Base-by-base conservation (phyloP, 2,888 invertebrate species). In the Dolomedes plantarius region DNA sequence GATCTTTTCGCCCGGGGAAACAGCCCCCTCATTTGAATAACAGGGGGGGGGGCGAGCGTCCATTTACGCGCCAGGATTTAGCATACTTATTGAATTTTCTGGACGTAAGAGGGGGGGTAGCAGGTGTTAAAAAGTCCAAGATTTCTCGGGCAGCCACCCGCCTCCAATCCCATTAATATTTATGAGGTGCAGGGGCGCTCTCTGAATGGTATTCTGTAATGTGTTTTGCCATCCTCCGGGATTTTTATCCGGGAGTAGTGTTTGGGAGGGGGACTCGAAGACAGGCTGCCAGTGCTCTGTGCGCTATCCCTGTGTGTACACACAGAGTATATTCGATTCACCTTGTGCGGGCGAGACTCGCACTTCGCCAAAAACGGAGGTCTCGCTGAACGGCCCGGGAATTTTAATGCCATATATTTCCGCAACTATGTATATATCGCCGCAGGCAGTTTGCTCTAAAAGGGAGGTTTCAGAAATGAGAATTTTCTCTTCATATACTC, bases 41-140 rank as follows among this genome's bases (percentile, higher is more conserved):
- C 19, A 56, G 23, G 56, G 41, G 41, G n/a, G n/a, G n/a, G n/a
- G n/a, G 9, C 56, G 56, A 56, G 16, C 13, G 56, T 56, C 56
- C 56, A 23, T 56, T 56, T 56, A 23, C 56, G 3, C 23, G 3
- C 19, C 3, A 19, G 56, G 23, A 56, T 56, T 56, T 56, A 56
- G 56, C 56, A 56, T 56, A 56, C 56, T 56, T 56, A 56, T 56
- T 56, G 56, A 56, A 56, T 56, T 56, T 56, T 56, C 56, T 56
- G 56, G 56, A 56, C 56, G 56, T 23, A 56, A 3, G 56, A 56
- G 46, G 56, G n/a, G 56, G 56, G 56, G 56, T 56, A 56, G 56
- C 56, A 56, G 56, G 56, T 56, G 56, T 56, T 56, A 56, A 56
- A 56, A 56, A 56, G 56, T 56, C 56, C 56, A 56, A 23, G 56